phyloP scores from a whole-genome alignment of 2,888 invertebrate genomes.

The Ypsolopha scabrella region DNA sequence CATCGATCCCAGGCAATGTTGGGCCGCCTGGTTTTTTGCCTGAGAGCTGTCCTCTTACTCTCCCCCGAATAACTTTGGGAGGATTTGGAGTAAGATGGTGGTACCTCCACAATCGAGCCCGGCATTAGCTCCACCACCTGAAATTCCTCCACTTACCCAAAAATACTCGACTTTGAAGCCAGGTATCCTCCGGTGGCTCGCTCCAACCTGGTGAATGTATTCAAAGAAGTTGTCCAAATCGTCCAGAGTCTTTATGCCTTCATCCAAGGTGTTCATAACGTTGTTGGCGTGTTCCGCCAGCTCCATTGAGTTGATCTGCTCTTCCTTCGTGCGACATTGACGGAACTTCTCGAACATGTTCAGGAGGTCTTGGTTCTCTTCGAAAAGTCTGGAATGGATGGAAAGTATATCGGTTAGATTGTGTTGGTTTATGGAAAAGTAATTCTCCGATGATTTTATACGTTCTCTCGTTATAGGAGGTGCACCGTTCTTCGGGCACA shows the following conservation, averaged over 20 bases:
- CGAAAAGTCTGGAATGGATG: slow-evolving; percentile 79
- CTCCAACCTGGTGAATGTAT: slow-evolving; percentile 85
- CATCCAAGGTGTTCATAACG: slow-evolving; percentile 91
- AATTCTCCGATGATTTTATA: too few relatives aligned
- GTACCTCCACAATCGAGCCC: too few relatives aligned
- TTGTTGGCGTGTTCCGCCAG: slow-evolving; percentile 88
- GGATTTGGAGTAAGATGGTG: too few relatives aligned
- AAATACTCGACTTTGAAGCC: slow-evolving; percentile 90
- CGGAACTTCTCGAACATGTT: slow-evolving; percentile 86
- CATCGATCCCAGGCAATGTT: too few relatives aligned
- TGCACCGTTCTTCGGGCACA: too few relatives aligned
- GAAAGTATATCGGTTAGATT: not conserved
- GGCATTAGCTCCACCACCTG: too few relatives aligned
- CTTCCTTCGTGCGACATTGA: slow-evolving; percentile 81
- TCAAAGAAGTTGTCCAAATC: slow-evolving; percentile 87
- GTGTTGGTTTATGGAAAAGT: too few relatives aligned
- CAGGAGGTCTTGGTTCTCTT: slow-evolving; percentile 84
- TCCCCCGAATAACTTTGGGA: too few relatives aligned
- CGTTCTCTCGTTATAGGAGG: too few relatives aligned
- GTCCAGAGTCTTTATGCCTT: slow-evolving; percentile 88
- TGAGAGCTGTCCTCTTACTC: too few relatives aligned
- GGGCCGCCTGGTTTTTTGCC: too few relatives aligned
- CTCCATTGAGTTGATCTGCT: slow-evolving; percentile 84
- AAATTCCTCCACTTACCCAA: slow-evolving; percentile 74
- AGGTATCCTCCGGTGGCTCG: slow-evolving; percentile 84